phyloP scores from a whole-genome alignment of 2,797 vertebrate species.

The Alfaro cultratus region DNA sequence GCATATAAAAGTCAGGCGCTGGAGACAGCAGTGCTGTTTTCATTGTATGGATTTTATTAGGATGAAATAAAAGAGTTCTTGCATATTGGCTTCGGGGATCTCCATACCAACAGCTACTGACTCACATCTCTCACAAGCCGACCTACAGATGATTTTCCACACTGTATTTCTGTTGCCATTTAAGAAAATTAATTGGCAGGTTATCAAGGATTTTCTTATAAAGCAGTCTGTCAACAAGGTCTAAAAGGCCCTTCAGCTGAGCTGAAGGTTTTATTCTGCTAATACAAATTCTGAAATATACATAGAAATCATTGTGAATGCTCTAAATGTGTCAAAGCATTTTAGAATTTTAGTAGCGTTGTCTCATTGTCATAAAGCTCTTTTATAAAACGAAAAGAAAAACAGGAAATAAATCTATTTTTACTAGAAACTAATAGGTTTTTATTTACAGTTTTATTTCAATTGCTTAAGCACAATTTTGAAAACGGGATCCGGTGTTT shows the following conservation, averaged over 20 bases:
- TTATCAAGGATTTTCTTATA: conserved; percentile 3
- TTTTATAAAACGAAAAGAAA: conserved; percentile 42
- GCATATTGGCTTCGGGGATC: neutral
- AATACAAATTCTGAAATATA: conserved; percentile 17
- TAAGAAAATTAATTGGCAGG: neutral
- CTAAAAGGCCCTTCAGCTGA: neutral
- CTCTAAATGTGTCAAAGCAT: neutral
- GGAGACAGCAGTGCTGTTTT: neutral
- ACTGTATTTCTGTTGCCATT: neutral
- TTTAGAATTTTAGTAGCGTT: conserved; percentile 34
- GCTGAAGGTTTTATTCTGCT: conserved; percentile 9
- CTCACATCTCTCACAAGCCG: neutral
- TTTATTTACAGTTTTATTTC: conserved; percentile 30
- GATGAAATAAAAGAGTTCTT: neutral
- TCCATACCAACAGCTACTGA: neutral
- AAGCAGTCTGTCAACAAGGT: neutral
- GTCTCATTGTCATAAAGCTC: conserved; percentile 29
- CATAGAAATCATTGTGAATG: conserved; percentile 17
- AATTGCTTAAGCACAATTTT: neutral
- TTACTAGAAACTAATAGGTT: conserved; percentile 37
- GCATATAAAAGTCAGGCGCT: neutral
- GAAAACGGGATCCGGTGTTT: neutral
- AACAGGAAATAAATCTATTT: conserved; percentile 16
- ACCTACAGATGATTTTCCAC: neutral
- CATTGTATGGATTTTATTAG: neutral